Evolutionary conservation across 2,113 vertebrate genomes (phyloP).

Genomic region (Etheostoma spectabile): DNA sequence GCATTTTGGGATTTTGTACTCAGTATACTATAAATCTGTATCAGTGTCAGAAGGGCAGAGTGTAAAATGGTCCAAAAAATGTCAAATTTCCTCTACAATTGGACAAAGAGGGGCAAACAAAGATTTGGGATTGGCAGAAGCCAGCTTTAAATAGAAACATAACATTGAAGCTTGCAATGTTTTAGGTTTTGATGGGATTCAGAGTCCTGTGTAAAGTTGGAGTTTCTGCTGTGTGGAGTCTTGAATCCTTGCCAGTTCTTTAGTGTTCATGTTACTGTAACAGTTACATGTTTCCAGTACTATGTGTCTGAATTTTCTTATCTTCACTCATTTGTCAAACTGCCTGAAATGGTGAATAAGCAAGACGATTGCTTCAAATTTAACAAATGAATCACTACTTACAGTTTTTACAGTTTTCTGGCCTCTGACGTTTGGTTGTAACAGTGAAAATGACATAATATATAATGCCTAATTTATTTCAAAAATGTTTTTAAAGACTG

Average conservation of each 20-base stretch:
- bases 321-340: not conserved
- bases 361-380: not conserved
- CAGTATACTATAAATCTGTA: slow-evolving; percentile 17
- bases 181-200: not conserved
- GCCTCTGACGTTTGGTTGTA: not conserved
- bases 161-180: not conserved
- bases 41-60: slow-evolving; percentile 22
- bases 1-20: slow-evolving; percentile 12
- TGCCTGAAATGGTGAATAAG: not conserved
- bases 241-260: not conserved
- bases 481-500: not conserved
- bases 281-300: not conserved
- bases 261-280: not conserved
- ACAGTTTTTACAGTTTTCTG: too few relatives aligned
- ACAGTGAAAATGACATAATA: not conserved
- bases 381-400: not conserved
- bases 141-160: not conserved
- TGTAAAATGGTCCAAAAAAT: slow-evolving; percentile 14
- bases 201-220: not conserved
- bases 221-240: not conserved
- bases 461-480: not conserved
- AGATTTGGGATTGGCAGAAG: not conserved
- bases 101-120: not conserved
- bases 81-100: not conserved
- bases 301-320: not conserved